These are phyloP conservation scores for Psilopogon haemacephalus DNA, from an alignment of 2,113 vertebrate species.

Conservation along the genomic window DNA sequence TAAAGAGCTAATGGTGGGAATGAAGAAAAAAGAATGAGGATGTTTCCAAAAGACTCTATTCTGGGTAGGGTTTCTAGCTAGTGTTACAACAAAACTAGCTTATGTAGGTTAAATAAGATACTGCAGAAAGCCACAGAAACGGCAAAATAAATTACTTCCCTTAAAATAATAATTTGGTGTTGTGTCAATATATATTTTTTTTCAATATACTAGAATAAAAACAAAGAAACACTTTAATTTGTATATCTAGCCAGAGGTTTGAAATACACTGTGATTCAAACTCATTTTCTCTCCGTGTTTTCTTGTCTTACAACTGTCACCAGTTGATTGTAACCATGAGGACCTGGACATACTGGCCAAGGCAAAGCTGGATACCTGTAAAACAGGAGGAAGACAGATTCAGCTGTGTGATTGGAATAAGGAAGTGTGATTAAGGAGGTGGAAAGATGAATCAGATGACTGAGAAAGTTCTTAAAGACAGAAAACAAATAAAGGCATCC, in stretches of 20 bases:
- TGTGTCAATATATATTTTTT: not conserved
- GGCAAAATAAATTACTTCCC: not conserved
- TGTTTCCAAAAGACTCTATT: not conserved
- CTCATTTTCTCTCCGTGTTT: not conserved
- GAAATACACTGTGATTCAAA: not conserved
- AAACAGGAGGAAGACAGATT: not conserved
- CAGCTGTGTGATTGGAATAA: not conserved
- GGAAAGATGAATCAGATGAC: not conserved
- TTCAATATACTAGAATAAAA: not conserved
- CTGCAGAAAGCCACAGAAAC: not conserved
- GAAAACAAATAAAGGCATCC: not conserved
- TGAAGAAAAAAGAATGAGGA: not conserved
- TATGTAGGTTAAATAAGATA: not conserved
- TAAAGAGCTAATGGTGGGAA: not conserved
- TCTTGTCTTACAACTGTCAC: not conserved
- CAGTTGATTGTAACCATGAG: not conserved
- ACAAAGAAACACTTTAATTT: not conserved
- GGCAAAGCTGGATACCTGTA: not conserved
- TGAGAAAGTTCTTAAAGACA: not conserved
- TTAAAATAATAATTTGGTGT: not conserved
- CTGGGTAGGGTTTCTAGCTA: not conserved
- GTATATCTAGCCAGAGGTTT: not conserved
- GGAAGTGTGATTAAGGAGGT: not conserved
- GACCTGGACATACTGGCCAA: not conserved
- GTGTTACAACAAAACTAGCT: not conserved